Evolutionary conservation across 2,888 invertebrate genomes (phyloP).

Genomic region (Osmoderma eremita): DNA sequence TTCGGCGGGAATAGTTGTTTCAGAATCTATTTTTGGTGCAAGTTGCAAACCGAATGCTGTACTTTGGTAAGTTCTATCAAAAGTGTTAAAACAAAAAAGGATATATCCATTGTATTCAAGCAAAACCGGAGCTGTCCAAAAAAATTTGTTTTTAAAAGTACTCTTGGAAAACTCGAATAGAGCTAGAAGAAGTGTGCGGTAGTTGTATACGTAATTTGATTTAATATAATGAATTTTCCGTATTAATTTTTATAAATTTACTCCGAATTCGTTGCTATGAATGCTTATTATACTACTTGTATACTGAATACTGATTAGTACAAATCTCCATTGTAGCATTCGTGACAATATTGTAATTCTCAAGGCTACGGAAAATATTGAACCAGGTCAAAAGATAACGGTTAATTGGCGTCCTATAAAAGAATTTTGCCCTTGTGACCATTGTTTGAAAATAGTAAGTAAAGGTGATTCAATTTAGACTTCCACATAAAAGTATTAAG

Average conservation of each 20-base stretch:
- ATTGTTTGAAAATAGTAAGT: constrained; percentile 29
- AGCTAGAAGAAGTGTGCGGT: too few relatives aligned
- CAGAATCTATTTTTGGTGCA: constrained; percentile 50
- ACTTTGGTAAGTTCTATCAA: constrained; percentile 51
- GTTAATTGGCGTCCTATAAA: constrained; percentile 35
- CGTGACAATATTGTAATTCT: constrained; percentile 48
- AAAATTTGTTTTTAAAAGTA: not conserved
- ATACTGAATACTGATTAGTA: not conserved
- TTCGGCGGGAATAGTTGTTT: constrained; percentile 52
- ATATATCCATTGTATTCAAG: too few relatives aligned
- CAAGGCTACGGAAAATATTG: constrained; percentile 48
- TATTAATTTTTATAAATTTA: too few relatives aligned
- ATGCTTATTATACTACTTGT: too few relatives aligned
- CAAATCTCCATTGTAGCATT: constrained; percentile 46
- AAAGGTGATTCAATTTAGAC: not conserved
- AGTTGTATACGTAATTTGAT: too few relatives aligned
- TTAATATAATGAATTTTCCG: too few relatives aligned
- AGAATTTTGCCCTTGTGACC: constrained; percentile 27
- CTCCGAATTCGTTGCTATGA: too few relatives aligned
- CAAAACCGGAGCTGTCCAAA: not conserved
- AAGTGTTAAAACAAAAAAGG: too few relatives aligned
- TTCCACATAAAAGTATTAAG: not conserved
- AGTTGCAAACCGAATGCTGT: constrained; percentile 51
- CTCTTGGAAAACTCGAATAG: too few relatives aligned
- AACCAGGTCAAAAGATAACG: constrained; percentile 50